phyloP scores from a whole-genome alignment of 2,113 vertebrate species.

The Xyrauchen texanus region DNA sequence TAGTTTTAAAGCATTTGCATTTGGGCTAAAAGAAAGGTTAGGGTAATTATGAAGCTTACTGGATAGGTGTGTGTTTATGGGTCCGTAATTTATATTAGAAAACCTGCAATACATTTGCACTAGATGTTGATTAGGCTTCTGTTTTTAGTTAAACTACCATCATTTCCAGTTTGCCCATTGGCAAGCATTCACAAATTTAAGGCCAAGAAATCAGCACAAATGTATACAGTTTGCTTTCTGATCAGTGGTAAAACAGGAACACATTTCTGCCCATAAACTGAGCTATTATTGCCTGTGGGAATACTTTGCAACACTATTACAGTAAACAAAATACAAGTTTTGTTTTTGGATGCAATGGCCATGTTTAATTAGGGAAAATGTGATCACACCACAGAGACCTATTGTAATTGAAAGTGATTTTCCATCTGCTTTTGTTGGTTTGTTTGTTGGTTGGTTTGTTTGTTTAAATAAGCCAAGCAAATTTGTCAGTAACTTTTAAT shows the following conservation, averaged over 20 bases:
- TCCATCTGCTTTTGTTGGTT: slow-evolving; percentile 3
- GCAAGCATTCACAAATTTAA: slow-evolving; percentile 22
- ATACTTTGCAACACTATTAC: slow-evolving; percentile 15
- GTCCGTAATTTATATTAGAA: too few species aligned
- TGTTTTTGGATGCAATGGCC: not conserved
- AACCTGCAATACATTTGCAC: too few species aligned
- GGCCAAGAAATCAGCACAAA: not conserved
- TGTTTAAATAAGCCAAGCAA: not conserved
- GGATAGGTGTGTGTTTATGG: not conserved
- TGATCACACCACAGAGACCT: slow-evolving; percentile 15
- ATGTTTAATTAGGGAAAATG: slow-evolving; percentile 42
- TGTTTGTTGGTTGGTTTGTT: slow-evolving; percentile 20
- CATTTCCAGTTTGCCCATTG: not conserved
- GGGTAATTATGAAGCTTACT: slow-evolving; percentile 8
- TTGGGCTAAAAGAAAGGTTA: slow-evolving; percentile 33
- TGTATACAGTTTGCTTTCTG: slow-evolving; percentile 19
- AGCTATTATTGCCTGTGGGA: slow-evolving; percentile 19
- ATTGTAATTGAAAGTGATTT: not conserved
- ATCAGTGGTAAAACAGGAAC: slow-evolving; percentile 31
- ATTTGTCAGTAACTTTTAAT: too few species aligned
- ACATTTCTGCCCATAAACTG: not conserved
- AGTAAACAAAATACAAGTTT: slow-evolving; percentile 18
- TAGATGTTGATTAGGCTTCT: not conserved
- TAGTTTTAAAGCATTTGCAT: slow-evolving; percentile 39
- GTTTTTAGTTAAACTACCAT: not conserved